Evolutionary conservation across 2,888 invertebrate species (phyloP), one percentile per base, ranked within the genome.

Genomic region (Lacanobia wlatinum): DNA sequence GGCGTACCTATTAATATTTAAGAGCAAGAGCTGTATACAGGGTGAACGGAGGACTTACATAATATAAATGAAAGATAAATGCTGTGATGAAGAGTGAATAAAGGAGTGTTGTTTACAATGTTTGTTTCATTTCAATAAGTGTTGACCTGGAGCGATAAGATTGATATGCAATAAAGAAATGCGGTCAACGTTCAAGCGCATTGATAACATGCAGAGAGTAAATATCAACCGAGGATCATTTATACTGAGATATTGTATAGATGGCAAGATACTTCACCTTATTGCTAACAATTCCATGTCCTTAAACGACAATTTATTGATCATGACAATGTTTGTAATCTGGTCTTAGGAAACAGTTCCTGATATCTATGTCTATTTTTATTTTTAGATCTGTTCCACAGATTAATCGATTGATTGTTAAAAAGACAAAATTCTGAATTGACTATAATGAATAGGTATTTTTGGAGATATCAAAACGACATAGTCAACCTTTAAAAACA

Each of bases 51-150:
- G 65, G 60, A 76, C 62, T 76, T 73, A 66, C 53, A 72, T 67
- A 65, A 61, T 65, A 66, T 72, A 59, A 52, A 64, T 74, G 62
- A 65, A 74, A 77, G 61, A 83, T 85, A 79, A 73, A 80, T 82
- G 84, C 80, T 89, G 88, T 89, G 89, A 88, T 87, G 87, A 79
- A 80, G 85, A 86, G 87, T 87, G 87, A 89, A 89, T 92, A 90
- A 90, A 90, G 87, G 83, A 85, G 85, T 87, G 85, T 88, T 92
- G 88, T 92, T 92, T 90, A 90, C 77, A 77, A 83, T 70, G 18
- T 72, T 80, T 76, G 80, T 88, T 90, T 89, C 66, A 85, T 89
- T 89, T 82, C n/a, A 23, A 69, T 64, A 56, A 43, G 38, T 48
- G 56, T 65, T 70, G 65, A 50, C 67, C 72, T 70, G 53, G 23